Evolutionary conservation across 2,888 invertebrate genomes (phyloP).

Genomic region (Drosophila pseudotakahashii): DNA sequence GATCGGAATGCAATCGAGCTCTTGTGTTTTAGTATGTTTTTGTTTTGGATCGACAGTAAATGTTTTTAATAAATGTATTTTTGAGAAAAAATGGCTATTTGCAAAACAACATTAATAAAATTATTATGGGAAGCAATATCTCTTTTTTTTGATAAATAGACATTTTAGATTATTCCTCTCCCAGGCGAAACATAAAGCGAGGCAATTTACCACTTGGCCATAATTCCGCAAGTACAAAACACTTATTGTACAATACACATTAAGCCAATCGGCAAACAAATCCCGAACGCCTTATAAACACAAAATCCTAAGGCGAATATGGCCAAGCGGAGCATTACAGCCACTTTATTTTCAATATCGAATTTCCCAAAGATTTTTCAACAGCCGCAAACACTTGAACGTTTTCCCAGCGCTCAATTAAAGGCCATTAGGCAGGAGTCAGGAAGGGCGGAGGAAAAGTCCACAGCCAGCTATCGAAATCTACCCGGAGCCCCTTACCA

Average conservation of each 20-base stretch:
- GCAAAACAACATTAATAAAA: too few species aligned
- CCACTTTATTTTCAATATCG: conserved; percentile 73
- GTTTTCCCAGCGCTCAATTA: conserved; percentile 78
- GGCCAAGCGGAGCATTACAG: conserved; percentile 35
- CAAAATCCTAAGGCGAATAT: conserved; percentile 16
- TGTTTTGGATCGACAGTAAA: not conserved
- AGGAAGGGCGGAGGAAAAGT: not conserved
- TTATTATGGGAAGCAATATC: too few species aligned
- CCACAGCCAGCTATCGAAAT: conserved; percentile 7
- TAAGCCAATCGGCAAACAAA: conserved; percentile 57
- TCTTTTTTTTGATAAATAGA: too few species aligned
- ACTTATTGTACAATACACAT: conserved; percentile 42
- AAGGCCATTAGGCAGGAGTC: conserved; percentile 68
- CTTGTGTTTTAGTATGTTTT: not conserved
- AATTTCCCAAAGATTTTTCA: conserved; percentile 64
- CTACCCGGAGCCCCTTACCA: conserved; percentile 6
- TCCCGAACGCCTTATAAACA: conserved; percentile 15
- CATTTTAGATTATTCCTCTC: not conserved
- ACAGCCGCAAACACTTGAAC: conserved; percentile 79
- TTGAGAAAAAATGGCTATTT: not conserved
- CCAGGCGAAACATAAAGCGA: not conserved
- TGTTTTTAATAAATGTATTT: not conserved
- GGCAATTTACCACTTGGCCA: conserved; percentile 1
- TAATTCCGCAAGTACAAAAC: not conserved
- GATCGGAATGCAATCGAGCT: not conserved